Evolutionary conservation across 2,797 vertebrate species (phyloP), one percentile per base, ranked within the genome.

Genomic region (Phalloptychus januarius): DNA sequence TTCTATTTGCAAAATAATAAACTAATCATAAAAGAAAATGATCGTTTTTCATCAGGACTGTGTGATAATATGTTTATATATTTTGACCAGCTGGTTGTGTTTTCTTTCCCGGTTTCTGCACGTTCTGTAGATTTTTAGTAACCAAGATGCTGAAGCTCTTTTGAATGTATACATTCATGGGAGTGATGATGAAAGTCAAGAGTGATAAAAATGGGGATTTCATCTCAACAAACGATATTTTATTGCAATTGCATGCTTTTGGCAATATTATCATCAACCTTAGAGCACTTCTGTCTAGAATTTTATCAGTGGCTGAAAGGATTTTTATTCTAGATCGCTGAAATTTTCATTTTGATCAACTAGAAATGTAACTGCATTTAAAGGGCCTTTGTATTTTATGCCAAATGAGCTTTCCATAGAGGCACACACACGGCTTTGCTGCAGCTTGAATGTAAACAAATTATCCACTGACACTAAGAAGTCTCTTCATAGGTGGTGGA

Each of bases 391-490:
- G n/a, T 23, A 42, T 70, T 70, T 70, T 45, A 45, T 70, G 67
- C 40, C n/a, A 70, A 45, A 16, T 8, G 25, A 16, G 40, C 40
- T 70, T 70, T 70, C 40, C 67, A 28, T 70, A 70, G 11, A 46
- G 2, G 48, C 77, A 71, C 81, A 76, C 87, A 72, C 86, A 63
- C 72, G n/a, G 48, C 71, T 77, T 79, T 83, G 86, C 86, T 78
- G 80, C 85, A 72, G 83, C 83, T 61, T 38, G 75, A 81, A 89
- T 84, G 93, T 95, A 94, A 95, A 96, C 95, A 95, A 85, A 90
- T 91, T 85, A 92, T 83, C 88, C 81, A 71, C 84, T 72, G 85
- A 89, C 82, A 78, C 81, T 91, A 77, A 89, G 76, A 82, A 75
- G 61, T 58, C 69, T 82, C 82, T 48, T 84, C 83, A 76, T 85